Evolutionary conservation across 2,797 vertebrate genomes (phyloP).

Genomic region (Cyprinodon diabolis): DNA sequence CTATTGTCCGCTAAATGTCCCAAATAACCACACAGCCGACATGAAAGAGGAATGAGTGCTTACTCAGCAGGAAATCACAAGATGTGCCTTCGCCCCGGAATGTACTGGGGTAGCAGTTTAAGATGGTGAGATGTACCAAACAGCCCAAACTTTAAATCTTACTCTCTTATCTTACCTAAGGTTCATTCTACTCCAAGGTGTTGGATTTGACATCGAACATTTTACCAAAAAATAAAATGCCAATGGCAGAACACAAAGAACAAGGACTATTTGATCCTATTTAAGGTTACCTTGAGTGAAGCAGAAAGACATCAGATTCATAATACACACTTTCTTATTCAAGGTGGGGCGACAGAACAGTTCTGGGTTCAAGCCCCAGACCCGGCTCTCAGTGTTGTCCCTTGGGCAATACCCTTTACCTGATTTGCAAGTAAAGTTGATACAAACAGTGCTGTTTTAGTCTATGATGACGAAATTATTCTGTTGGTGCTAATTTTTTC

Average conservation of each 20-base stretch:
- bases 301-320: neutral
- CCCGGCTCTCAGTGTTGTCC: too few relatives aligned
- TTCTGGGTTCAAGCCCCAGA: too few relatives aligned
- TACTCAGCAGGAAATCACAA: conserved; percentile 62
- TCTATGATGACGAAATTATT: too few relatives aligned
- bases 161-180: neutral
- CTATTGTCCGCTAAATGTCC: conserved; percentile 70
- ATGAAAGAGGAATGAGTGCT: conserved; percentile 40
- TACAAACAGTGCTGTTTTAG: too few relatives aligned
- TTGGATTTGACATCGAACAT: neutral
- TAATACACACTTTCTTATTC: neutral
- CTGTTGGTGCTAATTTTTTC: too few relatives aligned
- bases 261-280: neutral
- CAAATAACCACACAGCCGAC: conserved; percentile 61
- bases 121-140: conserved; percentile 9
- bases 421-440: too few relatives aligned
- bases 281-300: neutral
- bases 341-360: too few relatives aligned
- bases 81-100: conserved; percentile 36
- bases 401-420: too few relatives aligned
- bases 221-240: neutral
- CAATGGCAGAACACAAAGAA: neutral
- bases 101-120: neutral
- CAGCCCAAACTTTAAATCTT: conserved; percentile 6
- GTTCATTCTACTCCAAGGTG: neutral